Percentiles rank a stretch among this genome's conserved stretches.
Conservation (phyloP, 2,797 vertebrate genomes). For the Aplochiton taeniatus region DNA sequence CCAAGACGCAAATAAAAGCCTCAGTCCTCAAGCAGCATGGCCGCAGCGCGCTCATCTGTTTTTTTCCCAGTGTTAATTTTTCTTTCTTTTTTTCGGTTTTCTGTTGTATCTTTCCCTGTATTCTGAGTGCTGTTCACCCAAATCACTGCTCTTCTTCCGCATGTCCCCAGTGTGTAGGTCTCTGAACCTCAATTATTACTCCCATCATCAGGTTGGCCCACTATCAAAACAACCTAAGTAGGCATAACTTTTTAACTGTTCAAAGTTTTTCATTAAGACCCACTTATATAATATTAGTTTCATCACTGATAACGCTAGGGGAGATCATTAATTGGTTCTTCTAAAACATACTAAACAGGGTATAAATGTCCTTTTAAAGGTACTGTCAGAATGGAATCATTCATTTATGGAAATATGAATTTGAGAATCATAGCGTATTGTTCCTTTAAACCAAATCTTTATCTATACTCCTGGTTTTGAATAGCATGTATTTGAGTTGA, state of each 20-base stretch:
- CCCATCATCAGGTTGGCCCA: constrained; percentile 25
- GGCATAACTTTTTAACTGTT: constrained; percentile 18
- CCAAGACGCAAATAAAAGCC: constrained; percentile 92
- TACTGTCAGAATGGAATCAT: no score
- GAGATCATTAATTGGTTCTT: no score
- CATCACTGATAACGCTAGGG: no score
- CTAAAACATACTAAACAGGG: background rate
- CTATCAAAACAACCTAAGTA: constrained; percentile 29
- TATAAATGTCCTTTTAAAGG: background rate
- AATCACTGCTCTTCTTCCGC: constrained; percentile 66
- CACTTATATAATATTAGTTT: background rate
- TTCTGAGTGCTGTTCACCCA: constrained; percentile 68
- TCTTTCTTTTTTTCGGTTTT: constrained; percentile 40
- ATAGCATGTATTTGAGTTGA: background rate
- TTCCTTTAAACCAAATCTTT: no score
- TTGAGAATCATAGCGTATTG: no score
- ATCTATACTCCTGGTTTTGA: no score
- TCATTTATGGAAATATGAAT: no score
- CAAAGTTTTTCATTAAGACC: background rate
- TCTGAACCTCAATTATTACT: constrained; percentile 41
- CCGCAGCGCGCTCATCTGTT: constrained; percentile 92
- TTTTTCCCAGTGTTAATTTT: constrained; percentile 20
- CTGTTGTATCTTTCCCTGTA: constrained; percentile 60
- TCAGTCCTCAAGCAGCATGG: constrained; percentile 87
- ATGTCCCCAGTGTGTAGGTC: constrained; percentile 49